Evolutionary conservation across 2,888 invertebrate species (phyloP).

Genomic region (Hofmannophila pseudospretella): DNA sequence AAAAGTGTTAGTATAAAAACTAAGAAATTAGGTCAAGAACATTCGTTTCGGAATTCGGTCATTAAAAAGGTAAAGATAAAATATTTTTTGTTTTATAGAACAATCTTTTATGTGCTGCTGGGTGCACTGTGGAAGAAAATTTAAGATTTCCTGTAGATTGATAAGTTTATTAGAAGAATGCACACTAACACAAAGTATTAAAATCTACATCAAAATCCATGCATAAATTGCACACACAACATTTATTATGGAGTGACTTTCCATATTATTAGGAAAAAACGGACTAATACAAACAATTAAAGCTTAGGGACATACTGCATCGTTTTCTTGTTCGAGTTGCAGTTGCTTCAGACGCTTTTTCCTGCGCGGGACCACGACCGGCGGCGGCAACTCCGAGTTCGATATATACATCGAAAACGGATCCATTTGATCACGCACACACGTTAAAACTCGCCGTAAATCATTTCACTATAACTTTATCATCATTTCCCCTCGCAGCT

Average conservation of each 20-base stretch:
- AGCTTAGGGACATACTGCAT: constrained; percentile 6
- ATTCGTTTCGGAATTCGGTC: no score
- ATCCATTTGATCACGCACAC: constrained; percentile 43
- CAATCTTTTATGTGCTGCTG: background rate
- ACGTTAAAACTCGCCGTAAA: constrained; percentile 24
- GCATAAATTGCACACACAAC: constrained; percentile 8
- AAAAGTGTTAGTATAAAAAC: no score
- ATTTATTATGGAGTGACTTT: background rate
- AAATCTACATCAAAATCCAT: constrained; percentile 4
- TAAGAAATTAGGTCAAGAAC: no score
- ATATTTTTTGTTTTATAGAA: background rate
- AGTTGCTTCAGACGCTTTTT: constrained; percentile 67
- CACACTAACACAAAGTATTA: background rate
- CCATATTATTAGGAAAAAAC: background rate
- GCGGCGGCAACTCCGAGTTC: constrained; percentile 59
- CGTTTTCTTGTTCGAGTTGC: constrained; percentile 15
- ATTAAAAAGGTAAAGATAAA: no score
- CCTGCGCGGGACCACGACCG: constrained; percentile 59
- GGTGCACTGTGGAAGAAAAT: background rate
- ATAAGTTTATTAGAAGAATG: background rate
- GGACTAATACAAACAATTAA: constrained; percentile 2
- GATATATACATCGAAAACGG: constrained; percentile 69
- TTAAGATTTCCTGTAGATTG: background rate
- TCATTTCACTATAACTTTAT: constrained; percentile 32
- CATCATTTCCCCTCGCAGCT: constrained; percentile 35